Evolutionary conservation across 2,113 vertebrate genomes (phyloP), one percentile per base, ranked within the genome.

Genomic region (Montifringilla adamsi): DNA sequence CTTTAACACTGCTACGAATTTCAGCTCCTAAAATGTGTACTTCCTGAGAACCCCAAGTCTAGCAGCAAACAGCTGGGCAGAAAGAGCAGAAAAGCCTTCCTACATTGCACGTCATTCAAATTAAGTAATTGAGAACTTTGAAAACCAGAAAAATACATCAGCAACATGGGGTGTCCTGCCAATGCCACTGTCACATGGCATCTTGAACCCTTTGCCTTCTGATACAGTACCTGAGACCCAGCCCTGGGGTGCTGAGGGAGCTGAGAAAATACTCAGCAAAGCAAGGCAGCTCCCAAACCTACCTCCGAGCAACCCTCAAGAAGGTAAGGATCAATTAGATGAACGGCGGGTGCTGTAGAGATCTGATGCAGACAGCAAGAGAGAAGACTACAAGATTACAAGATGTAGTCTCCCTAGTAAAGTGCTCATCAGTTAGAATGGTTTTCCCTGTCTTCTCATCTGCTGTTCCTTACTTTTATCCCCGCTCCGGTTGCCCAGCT

Each of bases 401-500:
- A 49, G 33, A 82, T 3, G 15, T 39, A 64, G 82, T 78, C 93
- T 96, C 69, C 50, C 74, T 43, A 91, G 87, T 70, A 80, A 95
- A 96, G 55, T 11, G 26, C 52, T 90, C 15, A 55, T 88, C 88
- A 78, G 24, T 55, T 53, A 69, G 90, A 52, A 77, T 33, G 12
- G 9, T 74, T 89, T 79, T 53, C 58, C 49, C 31, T 78, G 18
- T 75, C 28, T 59, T 87, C 89, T 95, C 73, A 81, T 67, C 83
- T 80, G 53, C 87, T 96, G 72, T 21, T 78, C 53, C 4, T 73
- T 85, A 59, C 85, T 95, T 90, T 87, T 84, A 92, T 81, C 83
- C 70, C 85, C 27, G 17, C 62, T 95, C 69, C 86, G 43, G 44
- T 78, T 96, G 94, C 93, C 80, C 82, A 82, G 87, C 87, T 96